phyloP scores from a whole-genome alignment of 2,113 vertebrate genomes.

The Athene cunicularia region DNA sequence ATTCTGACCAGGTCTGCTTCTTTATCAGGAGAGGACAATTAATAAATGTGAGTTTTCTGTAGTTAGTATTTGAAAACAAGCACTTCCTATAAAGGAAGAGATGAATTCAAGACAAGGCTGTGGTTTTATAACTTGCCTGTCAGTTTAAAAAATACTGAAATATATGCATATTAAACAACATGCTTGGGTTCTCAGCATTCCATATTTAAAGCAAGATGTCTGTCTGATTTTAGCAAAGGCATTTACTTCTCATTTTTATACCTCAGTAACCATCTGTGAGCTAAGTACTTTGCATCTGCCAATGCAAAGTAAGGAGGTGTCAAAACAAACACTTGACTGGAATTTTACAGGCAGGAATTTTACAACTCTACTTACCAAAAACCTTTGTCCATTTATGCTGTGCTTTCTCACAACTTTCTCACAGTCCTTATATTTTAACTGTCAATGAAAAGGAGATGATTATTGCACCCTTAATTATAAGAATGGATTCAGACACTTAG shows the following conservation, averaged over 20 bases:
- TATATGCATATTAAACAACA: background rate
- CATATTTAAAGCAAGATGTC: background rate
- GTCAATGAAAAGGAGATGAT: background rate
- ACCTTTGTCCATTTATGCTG: conserved; percentile 86
- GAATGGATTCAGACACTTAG: background rate
- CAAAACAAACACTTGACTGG: background rate
- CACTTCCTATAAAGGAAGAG: background rate
- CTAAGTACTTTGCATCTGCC: background rate
- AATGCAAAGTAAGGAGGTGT: background rate
- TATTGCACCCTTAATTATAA: background rate
- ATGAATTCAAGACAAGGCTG: background rate
- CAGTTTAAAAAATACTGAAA: background rate
- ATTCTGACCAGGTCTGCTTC: background rate
- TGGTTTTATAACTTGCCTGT: background rate
- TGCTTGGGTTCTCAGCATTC: background rate
- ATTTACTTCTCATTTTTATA: background rate
- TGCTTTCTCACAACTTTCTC: conserved; percentile 86
- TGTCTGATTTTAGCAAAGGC: background rate
- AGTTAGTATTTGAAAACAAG: background rate
- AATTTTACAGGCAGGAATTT: background rate
- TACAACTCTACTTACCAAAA: conserved; percentile 84
- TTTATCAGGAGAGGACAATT: background rate
- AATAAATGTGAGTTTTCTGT: background rate
- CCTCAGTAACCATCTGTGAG: background rate
- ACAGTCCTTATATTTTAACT: conserved; percentile 87